Conservation (phyloP, 2,797 vertebrate species). For the Urosaurus nigricauda region DNA sequence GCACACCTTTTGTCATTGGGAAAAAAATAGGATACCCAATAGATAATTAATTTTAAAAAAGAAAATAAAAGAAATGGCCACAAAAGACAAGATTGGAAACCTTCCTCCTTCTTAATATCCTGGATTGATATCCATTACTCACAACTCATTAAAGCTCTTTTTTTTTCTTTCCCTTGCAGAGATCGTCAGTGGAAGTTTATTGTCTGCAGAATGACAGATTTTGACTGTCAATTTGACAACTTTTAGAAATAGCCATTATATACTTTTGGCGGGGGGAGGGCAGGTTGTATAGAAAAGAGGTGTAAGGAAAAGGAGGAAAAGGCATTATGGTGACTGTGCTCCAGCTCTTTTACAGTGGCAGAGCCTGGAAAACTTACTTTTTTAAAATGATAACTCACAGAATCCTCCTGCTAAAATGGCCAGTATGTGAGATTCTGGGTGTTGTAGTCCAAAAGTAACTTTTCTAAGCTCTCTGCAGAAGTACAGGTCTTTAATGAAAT, state of each 20-base stretch:
- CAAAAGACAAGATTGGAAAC: neutral
- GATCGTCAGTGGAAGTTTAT: slow-evolving; percentile 99
- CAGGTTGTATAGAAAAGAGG: neutral
- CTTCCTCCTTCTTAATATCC: neutral
- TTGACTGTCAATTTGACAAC: slow-evolving; percentile 92
- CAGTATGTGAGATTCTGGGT: too few relatives aligned
- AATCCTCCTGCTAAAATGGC: too few relatives aligned
- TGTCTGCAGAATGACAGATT: slow-evolving; percentile 96
- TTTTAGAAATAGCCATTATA: slow-evolving; percentile 77
- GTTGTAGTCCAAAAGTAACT: too few relatives aligned
- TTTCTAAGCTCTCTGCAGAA: too few relatives aligned
- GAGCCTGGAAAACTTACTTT: neutral
- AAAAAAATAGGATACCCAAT: too few relatives aligned
- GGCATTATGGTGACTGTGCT: slow-evolving; percentile 30
- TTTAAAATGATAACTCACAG: too few relatives aligned
- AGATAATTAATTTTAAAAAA: neutral
- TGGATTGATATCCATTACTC: slow-evolving; percentile 22
- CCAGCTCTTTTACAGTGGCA: slow-evolving; percentile 45
- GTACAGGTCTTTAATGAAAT: slow-evolving; percentile 30
- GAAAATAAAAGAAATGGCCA: neutral
- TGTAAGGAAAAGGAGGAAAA: slow-evolving; percentile 10
- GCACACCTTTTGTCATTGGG: too few relatives aligned
- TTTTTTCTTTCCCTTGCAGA: slow-evolving; percentile 79
- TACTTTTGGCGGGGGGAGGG: slow-evolving; percentile 14
- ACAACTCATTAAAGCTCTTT: slow-evolving; percentile 44